These are phyloP conservation scores for Papilio xuthus DNA, from an alignment of 1,140 invertebrate genomes.

Conservation along the genomic window DNA sequence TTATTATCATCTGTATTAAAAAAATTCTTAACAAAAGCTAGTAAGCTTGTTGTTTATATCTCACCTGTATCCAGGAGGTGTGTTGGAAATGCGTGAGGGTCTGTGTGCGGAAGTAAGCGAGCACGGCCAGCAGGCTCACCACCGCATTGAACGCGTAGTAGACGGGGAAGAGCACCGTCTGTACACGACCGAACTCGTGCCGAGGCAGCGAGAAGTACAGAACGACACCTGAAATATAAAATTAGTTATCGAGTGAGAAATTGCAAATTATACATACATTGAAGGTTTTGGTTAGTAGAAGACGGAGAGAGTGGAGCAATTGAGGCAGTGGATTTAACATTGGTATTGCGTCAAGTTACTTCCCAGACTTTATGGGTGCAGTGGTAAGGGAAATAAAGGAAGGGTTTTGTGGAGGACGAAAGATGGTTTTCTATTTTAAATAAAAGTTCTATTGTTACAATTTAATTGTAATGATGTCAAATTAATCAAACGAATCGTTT, in stretches of 20 bases:
- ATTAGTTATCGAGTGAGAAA: constrained; percentile 39
- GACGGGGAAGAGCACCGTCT: constrained; percentile 91
- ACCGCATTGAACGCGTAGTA: constrained; percentile 90
- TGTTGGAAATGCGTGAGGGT: constrained; percentile 68
- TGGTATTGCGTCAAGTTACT: background rate
- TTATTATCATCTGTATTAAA: no score
- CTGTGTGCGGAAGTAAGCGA: constrained; percentile 82
- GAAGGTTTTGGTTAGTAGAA: background rate
- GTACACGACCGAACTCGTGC: constrained; percentile 91
- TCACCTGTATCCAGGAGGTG: constrained; percentile 74
- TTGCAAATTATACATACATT: background rate
- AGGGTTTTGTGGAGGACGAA: no score
- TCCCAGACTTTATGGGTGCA: background rate
- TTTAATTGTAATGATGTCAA: constrained; percentile 8
- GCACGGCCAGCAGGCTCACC: constrained; percentile 87
- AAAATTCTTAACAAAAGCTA: no score
- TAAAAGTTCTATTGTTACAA: background rate
- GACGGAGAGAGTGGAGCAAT: background rate
- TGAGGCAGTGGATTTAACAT: background rate
- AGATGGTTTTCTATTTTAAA: background rate
- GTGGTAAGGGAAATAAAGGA: background rate
- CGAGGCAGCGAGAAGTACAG: constrained; percentile 91
- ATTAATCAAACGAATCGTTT: constrained; percentile 32
- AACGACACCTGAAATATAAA: constrained; percentile 85
- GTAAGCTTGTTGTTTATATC: constrained; percentile 11